Evolutionary conservation across 2,113 vertebrate species (phyloP).

Genomic region (Scopus umbretta): DNA sequence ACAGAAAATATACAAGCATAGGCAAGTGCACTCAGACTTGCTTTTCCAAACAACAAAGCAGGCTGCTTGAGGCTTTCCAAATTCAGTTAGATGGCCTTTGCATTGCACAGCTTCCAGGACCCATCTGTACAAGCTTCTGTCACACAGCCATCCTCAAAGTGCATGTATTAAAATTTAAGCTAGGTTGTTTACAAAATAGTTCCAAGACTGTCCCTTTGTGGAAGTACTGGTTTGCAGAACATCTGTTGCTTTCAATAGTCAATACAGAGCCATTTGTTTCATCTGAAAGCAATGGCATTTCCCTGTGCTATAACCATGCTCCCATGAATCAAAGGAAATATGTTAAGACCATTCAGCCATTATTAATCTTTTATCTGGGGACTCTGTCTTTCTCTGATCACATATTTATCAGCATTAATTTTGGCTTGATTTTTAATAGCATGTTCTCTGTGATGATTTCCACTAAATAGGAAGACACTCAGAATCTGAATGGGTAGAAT

Average conservation of each 20-base stretch:
- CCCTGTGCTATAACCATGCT: slow-evolving; percentile 26
- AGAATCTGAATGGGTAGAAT: neutral
- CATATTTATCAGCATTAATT: slow-evolving; percentile 54
- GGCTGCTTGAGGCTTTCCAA: neutral
- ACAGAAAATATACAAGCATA: neutral
- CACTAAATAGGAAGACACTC: neutral
- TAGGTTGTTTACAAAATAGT: slow-evolving; percentile 59
- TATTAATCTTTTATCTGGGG: slow-evolving; percentile 58
- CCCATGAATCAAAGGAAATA: slow-evolving; percentile 59
- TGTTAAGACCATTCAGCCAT: slow-evolving; percentile 47
- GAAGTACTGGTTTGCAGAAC: slow-evolving; percentile 41
- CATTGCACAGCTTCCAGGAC: neutral
- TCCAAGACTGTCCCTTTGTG: slow-evolving; percentile 61
- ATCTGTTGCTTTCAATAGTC: slow-evolving; percentile 58
- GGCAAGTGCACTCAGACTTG: neutral
- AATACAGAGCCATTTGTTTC: slow-evolving; percentile 58
- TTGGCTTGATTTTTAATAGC: slow-evolving; percentile 4
- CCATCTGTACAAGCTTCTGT: slow-evolving; percentile 48
- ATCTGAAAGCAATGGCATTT: slow-evolving; percentile 55
- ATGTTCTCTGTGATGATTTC: neutral
- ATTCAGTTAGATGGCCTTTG: slow-evolving; percentile 11
- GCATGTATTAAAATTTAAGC: slow-evolving; percentile 59
- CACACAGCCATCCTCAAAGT: slow-evolving; percentile 50
- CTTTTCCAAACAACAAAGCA: neutral
- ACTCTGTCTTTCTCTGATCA: slow-evolving; percentile 45